Evolutionary conservation across 2,797 vertebrate species (phyloP).

Genomic region (Arrhamphus sclerolepis): DNA sequence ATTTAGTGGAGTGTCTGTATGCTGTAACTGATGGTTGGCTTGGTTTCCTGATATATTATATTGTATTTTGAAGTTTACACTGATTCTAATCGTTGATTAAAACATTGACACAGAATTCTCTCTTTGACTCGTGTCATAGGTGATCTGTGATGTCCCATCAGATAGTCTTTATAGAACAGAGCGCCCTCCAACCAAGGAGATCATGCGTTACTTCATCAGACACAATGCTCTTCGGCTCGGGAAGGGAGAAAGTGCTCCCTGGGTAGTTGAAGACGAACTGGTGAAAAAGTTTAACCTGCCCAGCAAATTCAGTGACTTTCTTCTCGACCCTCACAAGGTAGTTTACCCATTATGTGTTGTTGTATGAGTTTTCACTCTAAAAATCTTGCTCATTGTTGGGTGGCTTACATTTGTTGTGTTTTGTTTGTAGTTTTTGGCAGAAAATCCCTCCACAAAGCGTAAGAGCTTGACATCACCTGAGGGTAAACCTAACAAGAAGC

Average conservation of each 20-base stretch:
- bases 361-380: not conserved
- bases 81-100: not conserved
- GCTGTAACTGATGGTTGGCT: not conserved
- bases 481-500: slow-evolving; percentile 87
- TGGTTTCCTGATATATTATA: too few species aligned
- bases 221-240: slow-evolving; percentile 92
- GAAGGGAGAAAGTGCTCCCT: slow-evolving; percentile 93
- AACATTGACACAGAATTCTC: not conserved
- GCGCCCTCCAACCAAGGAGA: slow-evolving; percentile 98
- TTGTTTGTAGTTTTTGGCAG: slow-evolving; percentile 88
- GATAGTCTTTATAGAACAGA: slow-evolving; percentile 93
- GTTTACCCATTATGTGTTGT: not conserved
- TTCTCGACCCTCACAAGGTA: slow-evolving; percentile 97
- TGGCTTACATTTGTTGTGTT: not conserved
- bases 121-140: slow-evolving; percentile 66
- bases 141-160: slow-evolving; percentile 91
- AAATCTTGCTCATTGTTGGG: not conserved
- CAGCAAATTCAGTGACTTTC: slow-evolving; percentile 97
- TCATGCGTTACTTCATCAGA: slow-evolving; percentile 97
- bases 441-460: slow-evolving; percentile 91
- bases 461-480: slow-evolving; percentile 89
- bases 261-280: slow-evolving; percentile 96
- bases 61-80: not conserved
- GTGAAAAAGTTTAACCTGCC: slow-evolving; percentile 95
- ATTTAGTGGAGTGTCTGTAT: not conserved